These are phyloP conservation scores for Actenoides hombroni DNA, from an alignment of 2,113 vertebrate genomes.

Conservation along the genomic window DNA sequence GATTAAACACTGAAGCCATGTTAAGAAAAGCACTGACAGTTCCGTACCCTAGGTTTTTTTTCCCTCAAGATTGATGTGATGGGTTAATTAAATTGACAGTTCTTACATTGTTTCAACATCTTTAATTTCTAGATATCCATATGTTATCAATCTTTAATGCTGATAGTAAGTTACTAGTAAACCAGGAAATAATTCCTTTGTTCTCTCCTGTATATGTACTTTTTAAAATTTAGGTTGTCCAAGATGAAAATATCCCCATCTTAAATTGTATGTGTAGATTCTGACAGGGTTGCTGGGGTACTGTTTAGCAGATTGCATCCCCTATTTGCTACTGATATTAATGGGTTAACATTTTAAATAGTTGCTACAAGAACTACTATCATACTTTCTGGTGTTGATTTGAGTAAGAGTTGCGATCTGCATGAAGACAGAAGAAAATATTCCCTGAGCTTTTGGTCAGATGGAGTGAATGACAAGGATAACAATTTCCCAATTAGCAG, in stretches of 20 bases:
- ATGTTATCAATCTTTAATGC: not conserved
- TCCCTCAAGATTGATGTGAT: not conserved
- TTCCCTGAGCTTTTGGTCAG: not conserved
- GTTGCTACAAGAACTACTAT: not conserved
- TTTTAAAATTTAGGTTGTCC: not conserved
- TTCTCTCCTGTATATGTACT: not conserved
- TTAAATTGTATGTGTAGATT: not conserved
- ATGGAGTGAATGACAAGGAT: not conserved
- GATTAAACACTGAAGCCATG: not conserved
- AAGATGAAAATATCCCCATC: not conserved
- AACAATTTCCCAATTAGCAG: not conserved
- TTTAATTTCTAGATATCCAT: not conserved
- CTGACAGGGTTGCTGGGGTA: not conserved
- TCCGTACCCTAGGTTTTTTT: not conserved
- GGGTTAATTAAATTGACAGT: not conserved
- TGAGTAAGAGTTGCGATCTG: not conserved
- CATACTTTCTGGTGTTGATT: not conserved
- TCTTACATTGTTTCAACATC: not conserved
- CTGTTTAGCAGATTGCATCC: not conserved
- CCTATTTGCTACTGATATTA: not conserved
- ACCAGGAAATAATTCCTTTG: not conserved
- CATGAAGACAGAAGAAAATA: not conserved
- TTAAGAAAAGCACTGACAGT: conserved; percentile 11
- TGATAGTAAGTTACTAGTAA: not conserved
- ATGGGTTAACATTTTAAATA: not conserved